Evolutionary conservation across 1,140 invertebrate genomes (phyloP).

Genomic region (Himalopsyche phryganea): DNA sequence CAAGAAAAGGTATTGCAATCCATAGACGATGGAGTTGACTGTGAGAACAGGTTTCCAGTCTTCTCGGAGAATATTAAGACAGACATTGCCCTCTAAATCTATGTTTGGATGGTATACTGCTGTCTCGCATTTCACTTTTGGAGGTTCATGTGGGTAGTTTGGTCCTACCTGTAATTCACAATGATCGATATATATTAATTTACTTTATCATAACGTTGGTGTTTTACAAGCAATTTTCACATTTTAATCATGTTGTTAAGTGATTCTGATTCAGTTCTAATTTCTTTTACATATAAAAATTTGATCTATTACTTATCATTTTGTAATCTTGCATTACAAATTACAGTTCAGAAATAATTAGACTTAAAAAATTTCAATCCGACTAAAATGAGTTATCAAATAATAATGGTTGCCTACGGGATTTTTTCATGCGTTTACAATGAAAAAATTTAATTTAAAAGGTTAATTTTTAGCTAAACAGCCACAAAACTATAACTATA

Average conservation of each 20-base stretch:
- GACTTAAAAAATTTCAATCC: no score
- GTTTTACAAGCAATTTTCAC: background rate
- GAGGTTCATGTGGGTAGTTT: conserved; percentile 94
- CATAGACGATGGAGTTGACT: conserved; percentile 97
- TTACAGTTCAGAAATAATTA: no score
- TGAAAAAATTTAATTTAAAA: no score
- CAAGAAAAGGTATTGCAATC: conserved; percentile 95
- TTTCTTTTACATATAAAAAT: no score
- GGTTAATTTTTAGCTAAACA: no score
- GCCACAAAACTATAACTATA: no score
- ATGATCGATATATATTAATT: background rate
- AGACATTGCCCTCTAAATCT: conserved; percentile 92
- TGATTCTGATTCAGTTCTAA: no score
- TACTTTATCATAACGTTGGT: background rate
- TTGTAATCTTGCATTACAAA: no score
- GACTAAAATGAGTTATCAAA: no score
- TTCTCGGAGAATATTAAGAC: conserved; percentile 91
- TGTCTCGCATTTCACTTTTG: conserved; percentile 93
- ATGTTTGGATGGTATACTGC: conserved; percentile 95
- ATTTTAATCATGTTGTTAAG: background rate
- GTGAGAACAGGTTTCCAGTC: conserved; percentile 99
- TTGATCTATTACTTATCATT: no score
- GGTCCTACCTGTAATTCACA: conserved; percentile 68
- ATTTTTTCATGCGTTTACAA: no score
- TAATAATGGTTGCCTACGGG: no score